A percentile compares a stretch with the other conserved stretches of the same genome.
These are phyloP conservation scores for Vollenhovia emeryi DNA, from an alignment of 1,140 invertebrate species.

Conservation along the genomic window DNA sequence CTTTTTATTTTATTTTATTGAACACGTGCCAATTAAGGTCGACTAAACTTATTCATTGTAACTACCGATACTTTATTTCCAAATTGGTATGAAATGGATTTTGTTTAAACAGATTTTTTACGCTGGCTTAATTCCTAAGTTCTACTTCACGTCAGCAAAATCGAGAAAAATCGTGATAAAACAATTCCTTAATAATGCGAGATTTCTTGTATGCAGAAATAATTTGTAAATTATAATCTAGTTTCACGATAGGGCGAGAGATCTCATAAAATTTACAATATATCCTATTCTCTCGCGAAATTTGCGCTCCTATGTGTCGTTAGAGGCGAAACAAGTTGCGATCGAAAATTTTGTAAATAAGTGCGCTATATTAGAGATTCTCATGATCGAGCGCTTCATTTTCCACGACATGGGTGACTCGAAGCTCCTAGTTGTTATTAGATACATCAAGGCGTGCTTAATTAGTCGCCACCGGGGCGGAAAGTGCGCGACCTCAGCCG, in stretches of 20 bases:
- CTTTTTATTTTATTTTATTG: too few relatives aligned
- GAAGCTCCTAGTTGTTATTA: constrained; percentile 67
- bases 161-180: neutral
- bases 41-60: too few relatives aligned
- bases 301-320: neutral
- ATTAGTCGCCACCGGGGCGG: constrained; percentile 63
- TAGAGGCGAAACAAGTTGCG: neutral
- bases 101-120: neutral
- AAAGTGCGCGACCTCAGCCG: constrained; percentile 26
- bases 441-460: constrained; percentile 63
- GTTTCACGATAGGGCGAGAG: neutral
- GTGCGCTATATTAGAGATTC: constrained; percentile 46
- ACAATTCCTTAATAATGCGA: neutral
- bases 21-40: too few relatives aligned
- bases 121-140: neutral
- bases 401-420: constrained; percentile 57
- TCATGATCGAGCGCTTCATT: constrained; percentile 67
- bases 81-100: neutral
- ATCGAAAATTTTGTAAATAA: constrained; percentile 39
- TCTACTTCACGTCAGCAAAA: neutral
- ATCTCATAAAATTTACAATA: neutral
- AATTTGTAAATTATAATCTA: neutral
- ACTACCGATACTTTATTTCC: too few relatives aligned
- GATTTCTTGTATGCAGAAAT: neutral
- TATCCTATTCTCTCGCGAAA: neutral